Evolutionary conservation across 1,140 invertebrate genomes (phyloP), one percentile per base, ranked within the genome.

Genomic region (Portunus trituberculatus): DNA sequence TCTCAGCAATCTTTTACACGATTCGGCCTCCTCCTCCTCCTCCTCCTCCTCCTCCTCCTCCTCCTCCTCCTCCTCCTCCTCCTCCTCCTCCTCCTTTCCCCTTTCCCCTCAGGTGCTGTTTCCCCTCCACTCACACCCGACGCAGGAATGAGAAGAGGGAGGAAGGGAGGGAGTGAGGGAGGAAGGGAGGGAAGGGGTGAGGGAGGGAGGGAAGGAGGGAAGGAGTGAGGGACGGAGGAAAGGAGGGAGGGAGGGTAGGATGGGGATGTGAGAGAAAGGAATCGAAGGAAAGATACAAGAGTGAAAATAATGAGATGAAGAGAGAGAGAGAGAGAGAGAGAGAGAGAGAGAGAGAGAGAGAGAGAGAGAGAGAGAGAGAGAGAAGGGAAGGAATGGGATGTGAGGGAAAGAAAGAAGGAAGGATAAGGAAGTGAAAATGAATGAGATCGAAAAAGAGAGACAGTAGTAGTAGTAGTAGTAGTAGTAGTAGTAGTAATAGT

Each of bases 281-380:
- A 10, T 0, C 3, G 52, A 59, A 20, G 16, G 52, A 59, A 20
- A 10, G 52, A 59, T 12, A 59, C 0, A 10, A 20, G 16, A 59
- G 52, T 14, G 52, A 20, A 59, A 20, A 20, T 0, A 20, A 59
- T 20, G 52, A 20, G 16, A 29, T 20, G 14, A 76, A 29, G 4
- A 29, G 84, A 87, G 84, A 87, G 25, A 87, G 84, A 86, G 83
- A 86, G 83, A 86, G 83, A 86, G 83, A 86, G 83, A 86, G 83
- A 52, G 48, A 52, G 48, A 52, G 48, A 52, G 48, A 86, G 83
- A 86, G 83, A 86, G 83, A 86, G 83, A 86, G 83, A 86, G 84
- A n/a, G 39, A 32, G 7, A 87, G 0, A n/a, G 29, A 39, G 39
- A 29, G 29, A 87, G 7, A 29, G 29, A 87, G 4, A 59, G 52